These are phyloP conservation scores for Ligdia adustata DNA, from an alignment of 2,888 invertebrate genomes.

Conservation along the genomic window DNA sequence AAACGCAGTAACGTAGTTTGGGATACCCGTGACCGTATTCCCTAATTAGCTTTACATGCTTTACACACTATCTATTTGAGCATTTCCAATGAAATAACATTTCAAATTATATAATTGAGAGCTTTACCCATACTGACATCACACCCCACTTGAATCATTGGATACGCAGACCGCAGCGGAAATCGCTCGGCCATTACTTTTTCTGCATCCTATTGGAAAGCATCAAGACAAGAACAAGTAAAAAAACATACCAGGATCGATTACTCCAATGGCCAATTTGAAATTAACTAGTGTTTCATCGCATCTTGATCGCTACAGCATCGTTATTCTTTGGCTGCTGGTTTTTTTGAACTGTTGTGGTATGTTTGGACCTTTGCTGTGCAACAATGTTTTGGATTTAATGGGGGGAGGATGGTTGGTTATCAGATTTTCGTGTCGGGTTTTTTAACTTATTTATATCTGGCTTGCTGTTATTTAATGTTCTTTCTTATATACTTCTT, in stretches of 20 bases:
- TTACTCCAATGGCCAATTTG: slow-evolving; percentile 27
- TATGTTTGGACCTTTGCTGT: slow-evolving; percentile 13
- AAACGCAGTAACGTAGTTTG: too few species aligned
- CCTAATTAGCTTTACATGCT: too few species aligned
- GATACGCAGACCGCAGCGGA: slow-evolving; percentile 62
- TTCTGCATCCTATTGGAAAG: slow-evolving; percentile 54
- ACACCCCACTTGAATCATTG: slow-evolving; percentile 30
- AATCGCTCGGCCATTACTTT: slow-evolving; percentile 59
- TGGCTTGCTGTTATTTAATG: too few species aligned
- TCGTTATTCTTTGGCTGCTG: slow-evolving; percentile 8
- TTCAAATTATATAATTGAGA: too few species aligned
- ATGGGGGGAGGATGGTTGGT: neutral
- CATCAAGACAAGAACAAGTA: slow-evolving; percentile 38
- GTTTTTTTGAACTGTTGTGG: slow-evolving; percentile 10
- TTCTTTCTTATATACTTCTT: too few species aligned
- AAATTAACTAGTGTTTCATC: slow-evolving; percentile 22
- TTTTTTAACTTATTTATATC: too few species aligned
- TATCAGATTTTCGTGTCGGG: too few species aligned
- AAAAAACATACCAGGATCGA: slow-evolving; percentile 22
- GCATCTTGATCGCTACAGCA: slow-evolving; percentile 13
- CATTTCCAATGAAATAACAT: too few species aligned
- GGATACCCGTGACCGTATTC: too few species aligned
- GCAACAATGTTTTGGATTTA: slow-evolving; percentile 10
- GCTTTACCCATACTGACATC: slow-evolving; percentile 18
- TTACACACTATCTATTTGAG: too few species aligned